Evolutionary conservation across 2,797 vertebrate genomes (phyloP).

Genomic region (Gila robusta): DNA sequence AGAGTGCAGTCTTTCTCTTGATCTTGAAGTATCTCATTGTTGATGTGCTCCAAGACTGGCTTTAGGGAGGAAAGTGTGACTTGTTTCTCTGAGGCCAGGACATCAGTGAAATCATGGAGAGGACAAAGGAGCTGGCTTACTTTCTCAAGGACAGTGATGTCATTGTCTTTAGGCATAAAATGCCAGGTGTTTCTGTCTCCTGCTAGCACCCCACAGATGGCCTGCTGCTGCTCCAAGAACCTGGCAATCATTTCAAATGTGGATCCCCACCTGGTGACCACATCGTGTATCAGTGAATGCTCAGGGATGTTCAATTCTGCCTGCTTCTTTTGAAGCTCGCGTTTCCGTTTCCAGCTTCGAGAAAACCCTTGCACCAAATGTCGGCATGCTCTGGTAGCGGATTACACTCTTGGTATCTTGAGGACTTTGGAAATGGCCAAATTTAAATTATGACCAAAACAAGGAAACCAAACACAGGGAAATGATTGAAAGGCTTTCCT

Average conservation of each 20-base stretch:
- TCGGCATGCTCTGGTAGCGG: not conserved
- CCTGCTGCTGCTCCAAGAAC: slow-evolving; percentile 1
- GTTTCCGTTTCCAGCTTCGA: not conserved
- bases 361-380: not conserved
- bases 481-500: not conserved
- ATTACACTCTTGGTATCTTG: not conserved
- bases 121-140: not conserved
- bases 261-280: not conserved
- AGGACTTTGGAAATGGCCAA: not conserved
- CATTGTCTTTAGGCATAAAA: not conserved
- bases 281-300: not conserved
- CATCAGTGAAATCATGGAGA: not conserved
- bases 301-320: not conserved
- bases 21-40: not conserved
- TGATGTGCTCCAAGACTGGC: not conserved
- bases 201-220: not conserved
- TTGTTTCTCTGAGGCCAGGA: not conserved
- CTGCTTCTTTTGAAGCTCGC: not conserved
- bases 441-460: no score
- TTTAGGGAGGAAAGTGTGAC: not conserved
- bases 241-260: not conserved
- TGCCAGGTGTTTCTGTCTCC: not conserved
- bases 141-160: not conserved
- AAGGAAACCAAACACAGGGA: not conserved
- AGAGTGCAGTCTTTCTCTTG: not conserved